Percentiles rank a stretch among this genome's conserved stretches.
These are phyloP conservation scores for Falco berigora DNA, from an alignment of 2,797 vertebrate genomes.

Conservation along the genomic window DNA sequence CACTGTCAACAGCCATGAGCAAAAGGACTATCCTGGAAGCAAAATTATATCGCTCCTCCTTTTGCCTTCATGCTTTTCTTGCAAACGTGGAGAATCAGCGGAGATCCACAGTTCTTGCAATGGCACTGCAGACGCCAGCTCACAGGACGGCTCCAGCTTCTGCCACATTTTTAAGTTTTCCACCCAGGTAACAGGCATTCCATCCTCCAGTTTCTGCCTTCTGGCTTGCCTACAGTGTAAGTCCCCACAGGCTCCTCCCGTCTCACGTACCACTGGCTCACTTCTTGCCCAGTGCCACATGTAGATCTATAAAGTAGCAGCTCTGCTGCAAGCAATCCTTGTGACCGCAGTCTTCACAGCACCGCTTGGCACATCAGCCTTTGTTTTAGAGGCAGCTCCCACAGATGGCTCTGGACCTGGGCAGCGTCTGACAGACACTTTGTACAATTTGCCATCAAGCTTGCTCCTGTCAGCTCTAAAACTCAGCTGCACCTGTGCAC, in stretches of 20 bases:
- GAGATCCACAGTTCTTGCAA: background rate
- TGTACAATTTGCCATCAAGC: background rate
- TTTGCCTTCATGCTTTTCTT: background rate
- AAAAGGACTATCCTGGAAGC: slow-evolving; percentile 29
- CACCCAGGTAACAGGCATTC: background rate
- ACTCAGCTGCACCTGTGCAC: background rate
- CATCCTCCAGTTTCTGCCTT: background rate
- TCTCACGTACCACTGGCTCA: background rate
- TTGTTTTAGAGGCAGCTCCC: background rate
- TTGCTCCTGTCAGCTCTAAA: background rate
- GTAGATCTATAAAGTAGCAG: background rate
- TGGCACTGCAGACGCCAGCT: background rate
- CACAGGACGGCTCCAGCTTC: background rate
- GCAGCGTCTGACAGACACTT: background rate
- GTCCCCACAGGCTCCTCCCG: background rate
- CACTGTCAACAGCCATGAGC: background rate
- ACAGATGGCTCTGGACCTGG: background rate
- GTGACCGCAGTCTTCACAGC: background rate
- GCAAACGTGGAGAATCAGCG: background rate
- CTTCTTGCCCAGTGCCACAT: background rate
- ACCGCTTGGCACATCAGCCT: background rate
- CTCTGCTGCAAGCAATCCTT: background rate
- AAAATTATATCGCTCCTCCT: slow-evolving; percentile 2
- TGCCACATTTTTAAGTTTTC: background rate
- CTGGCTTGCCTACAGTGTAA: background rate